Percentiles rank a stretch among this genome's conserved stretches.
Conservation (phyloP, 2,888 invertebrate species). For the Liodrosophila aerea region DNA sequence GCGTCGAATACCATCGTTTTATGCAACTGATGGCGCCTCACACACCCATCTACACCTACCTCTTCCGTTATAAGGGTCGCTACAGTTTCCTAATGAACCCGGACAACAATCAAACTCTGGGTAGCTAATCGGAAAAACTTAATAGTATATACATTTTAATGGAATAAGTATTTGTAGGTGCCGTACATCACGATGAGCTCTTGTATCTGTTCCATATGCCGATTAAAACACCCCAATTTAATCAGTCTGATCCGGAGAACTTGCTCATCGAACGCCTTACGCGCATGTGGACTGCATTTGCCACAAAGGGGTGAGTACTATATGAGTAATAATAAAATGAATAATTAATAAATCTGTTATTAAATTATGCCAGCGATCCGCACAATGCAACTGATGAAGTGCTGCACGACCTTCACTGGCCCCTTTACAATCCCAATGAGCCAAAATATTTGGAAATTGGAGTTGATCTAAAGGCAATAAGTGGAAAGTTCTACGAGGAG, state of each 20-base stretch:
- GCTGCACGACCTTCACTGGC: constrained; percentile 68
- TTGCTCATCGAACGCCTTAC: constrained; percentile 82
- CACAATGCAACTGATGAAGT: constrained; percentile 73
- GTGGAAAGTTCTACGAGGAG: constrained; percentile 61
- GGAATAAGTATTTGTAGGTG: constrained; percentile 69
- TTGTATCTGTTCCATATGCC: constrained; percentile 81
- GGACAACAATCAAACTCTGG: constrained; percentile 80
- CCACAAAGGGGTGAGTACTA: constrained; percentile 66
- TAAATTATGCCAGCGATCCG: constrained; percentile 71
- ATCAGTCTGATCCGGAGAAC: constrained; percentile 81
- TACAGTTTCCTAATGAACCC: constrained; percentile 84
- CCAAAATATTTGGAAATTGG: constrained; percentile 78
- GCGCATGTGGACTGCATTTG: constrained; percentile 82
- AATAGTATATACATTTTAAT: background rate
- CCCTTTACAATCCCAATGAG: constrained; percentile 52
- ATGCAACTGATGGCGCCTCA: constrained; percentile 84
- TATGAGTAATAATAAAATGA: too few relatives aligned
- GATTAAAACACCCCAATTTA: constrained; percentile 78
- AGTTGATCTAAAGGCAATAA: constrained; percentile 58
- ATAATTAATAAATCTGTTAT: background rate
- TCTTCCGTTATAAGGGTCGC: constrained; percentile 85
- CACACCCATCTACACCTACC: constrained; percentile 85
- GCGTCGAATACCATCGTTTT: constrained; percentile 85
- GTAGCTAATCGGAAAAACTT: constrained; percentile 71
- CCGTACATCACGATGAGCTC: constrained; percentile 83